Evolutionary conservation across 2,113 vertebrate species (phyloP), one percentile per base, ranked within the genome.

Genomic region (Coptodon bakossiorum): DNA sequence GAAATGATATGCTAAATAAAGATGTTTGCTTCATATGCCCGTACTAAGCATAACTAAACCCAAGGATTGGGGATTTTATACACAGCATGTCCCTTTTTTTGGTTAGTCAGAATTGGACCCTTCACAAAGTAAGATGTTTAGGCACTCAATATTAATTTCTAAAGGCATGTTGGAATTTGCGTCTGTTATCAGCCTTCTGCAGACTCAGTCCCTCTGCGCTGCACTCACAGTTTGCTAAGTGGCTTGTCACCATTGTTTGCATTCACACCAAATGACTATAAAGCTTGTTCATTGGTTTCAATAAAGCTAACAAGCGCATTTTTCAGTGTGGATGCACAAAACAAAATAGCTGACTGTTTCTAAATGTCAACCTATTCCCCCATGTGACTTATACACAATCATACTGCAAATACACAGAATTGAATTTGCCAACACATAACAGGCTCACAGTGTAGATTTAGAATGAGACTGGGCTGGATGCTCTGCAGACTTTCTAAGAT

Each of bases 301-400:
- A 83, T 86, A 73, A 90, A 27, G 45, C 80, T n/a, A 81, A 93
- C 78, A 86, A 78, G 59, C 50, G 6, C 31, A 27, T 90, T 87
- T 91, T 89, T 83, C 17, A 11, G 11, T 8, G 50, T 16, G 0
- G 83, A 86, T 63, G n/a, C 57, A 84, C 81, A 85, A 57, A 82
- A 43, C 38, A 53, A 82, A 88, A 88, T 31, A 89, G 83, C 56
- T 36, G 50, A 24, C 71, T 43, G 48, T 82, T 31, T 73, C 38
- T 66, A 93, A 94, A 95, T 95, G 94, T 93, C 94, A 94, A 27
- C 34, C 68, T 36, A 12, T 56, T 90, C 91, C 93, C 93, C 13
- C 3, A 12, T 79, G 91, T n/a, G 84, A 85, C 88, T 85, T 61
- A n/a, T 16, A 52, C 19, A 57, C 82, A 89, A 81, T 86, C 59